Evolutionary conservation across 2,797 vertebrate species (phyloP).

Genomic region (Gobionotothen gibberifrons): DNA sequence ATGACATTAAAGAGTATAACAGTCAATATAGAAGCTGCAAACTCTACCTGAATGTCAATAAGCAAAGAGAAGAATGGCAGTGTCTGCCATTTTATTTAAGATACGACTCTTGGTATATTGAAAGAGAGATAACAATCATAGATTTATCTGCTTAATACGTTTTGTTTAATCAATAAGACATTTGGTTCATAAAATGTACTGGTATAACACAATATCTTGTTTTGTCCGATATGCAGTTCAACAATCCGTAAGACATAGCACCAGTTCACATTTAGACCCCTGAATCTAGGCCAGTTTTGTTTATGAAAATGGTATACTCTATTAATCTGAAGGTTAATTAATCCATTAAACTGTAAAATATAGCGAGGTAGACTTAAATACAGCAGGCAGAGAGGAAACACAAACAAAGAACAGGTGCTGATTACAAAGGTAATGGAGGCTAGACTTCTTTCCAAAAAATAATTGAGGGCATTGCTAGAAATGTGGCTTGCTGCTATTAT

Average conservation of each 20-base stretch:
- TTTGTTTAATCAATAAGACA: not conserved
- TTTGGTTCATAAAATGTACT: not conserved
- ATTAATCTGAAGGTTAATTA: not conserved
- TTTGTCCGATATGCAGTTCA: not conserved
- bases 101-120: not conserved
- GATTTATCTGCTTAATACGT: not conserved
- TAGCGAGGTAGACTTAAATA: not conserved
- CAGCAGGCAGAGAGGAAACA: not conserved
- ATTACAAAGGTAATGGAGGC: slow-evolving; percentile 27
- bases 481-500: slow-evolving; percentile 27
- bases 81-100: not conserved
- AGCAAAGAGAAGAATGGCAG: not conserved
- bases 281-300: not conserved
- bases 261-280: not conserved
- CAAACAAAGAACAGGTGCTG: slow-evolving; percentile 16
- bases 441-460: slow-evolving; percentile 24
- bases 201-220: not conserved
- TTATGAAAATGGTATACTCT: not conserved
- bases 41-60: slow-evolving; percentile 5
- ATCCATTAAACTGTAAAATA: not conserved
- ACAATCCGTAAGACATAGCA: not conserved
- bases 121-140: not conserved
- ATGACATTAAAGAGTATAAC: slow-evolving; percentile 16
- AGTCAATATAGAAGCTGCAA: slow-evolving; percentile 3
- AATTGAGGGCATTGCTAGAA: slow-evolving; percentile 7